Percentiles rank a stretch among this genome's conserved stretches.
Evolutionary conservation across 2,888 invertebrate genomes (phyloP).

Genomic region (Melanostoma scalare): DNA sequence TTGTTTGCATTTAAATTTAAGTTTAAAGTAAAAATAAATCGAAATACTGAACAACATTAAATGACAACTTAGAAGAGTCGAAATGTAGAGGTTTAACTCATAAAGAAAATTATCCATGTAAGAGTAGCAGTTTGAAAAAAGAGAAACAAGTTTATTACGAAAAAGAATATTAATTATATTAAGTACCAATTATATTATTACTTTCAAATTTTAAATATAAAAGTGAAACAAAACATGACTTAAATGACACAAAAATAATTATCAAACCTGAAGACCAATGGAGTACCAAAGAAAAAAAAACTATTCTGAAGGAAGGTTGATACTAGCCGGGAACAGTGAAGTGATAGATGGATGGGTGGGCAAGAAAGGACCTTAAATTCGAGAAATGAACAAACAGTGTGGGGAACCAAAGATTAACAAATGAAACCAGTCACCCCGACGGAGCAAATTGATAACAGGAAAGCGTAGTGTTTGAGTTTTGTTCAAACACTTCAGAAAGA

Average conservation of each 20-base stretch:
- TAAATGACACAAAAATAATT: background rate
- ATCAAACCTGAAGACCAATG: conserved; percentile 43
- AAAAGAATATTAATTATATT: conserved; percentile 27
- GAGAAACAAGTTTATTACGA: conserved; percentile 20
- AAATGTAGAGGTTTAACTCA: conserved; percentile 69
- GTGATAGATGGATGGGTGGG: background rate
- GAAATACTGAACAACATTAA: conserved; percentile 30
- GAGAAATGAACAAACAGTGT: background rate
- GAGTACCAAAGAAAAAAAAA: conserved; percentile 17
- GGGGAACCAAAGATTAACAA: too few species aligned
- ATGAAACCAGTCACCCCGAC: too few species aligned
- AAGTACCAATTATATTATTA: conserved; percentile 35
- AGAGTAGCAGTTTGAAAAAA: conserved; percentile 71
- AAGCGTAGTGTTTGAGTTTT: too few species aligned
- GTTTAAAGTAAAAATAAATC: conserved; percentile 44
- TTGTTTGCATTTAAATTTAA: conserved; percentile 56
- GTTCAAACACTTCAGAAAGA: too few species aligned
- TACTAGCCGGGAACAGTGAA: too few species aligned
- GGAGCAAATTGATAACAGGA: too few species aligned
- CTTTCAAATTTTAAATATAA: conserved; percentile 15
- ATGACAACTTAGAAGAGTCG: conserved; percentile 64
- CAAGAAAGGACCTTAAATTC: background rate
- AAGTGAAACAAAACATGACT: conserved; percentile 6
- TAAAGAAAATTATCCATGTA: conserved; percentile 50
- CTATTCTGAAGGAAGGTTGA: background rate